Evolutionary conservation across 2,797 vertebrate genomes (phyloP).

Genomic region (Lepidocolaptes lacrymiger): DNA sequence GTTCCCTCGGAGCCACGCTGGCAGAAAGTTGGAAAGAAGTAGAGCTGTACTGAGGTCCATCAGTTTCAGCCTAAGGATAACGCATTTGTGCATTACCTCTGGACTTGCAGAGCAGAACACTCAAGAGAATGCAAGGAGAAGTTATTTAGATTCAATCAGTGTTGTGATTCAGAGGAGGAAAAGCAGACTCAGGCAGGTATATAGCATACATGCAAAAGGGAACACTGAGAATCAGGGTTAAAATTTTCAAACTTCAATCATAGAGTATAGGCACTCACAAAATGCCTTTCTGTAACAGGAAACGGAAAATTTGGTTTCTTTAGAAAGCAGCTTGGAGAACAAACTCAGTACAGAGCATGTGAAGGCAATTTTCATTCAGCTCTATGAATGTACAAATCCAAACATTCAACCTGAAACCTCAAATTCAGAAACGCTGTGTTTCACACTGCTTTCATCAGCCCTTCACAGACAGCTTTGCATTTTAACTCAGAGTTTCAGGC

Average conservation of each 20-base stretch:
- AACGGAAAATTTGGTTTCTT: neutral
- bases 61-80: neutral
- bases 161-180: neutral
- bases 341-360: neutral
- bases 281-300: neutral
- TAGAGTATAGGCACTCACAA: neutral
- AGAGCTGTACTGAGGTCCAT: neutral
- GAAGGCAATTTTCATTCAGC: neutral
- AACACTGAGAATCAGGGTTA: neutral
- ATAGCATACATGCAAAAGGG: neutral
- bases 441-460: neutral
- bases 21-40: neutral
- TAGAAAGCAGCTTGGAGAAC: neutral
- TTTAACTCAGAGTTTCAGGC: neutral
- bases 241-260: neutral
- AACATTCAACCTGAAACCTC: neutral
- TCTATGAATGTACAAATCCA: neutral
- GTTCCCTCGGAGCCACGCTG: fast-evolving
- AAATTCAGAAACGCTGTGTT: neutral
- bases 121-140: neutral
- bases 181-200: neutral
- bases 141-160: neutral
- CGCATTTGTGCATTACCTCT: fast-evolving
- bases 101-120: neutral
- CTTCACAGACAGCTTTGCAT: neutral